phyloP scores from a whole-genome alignment of 2,888 invertebrate species.

The Melanchra persicariae region DNA sequence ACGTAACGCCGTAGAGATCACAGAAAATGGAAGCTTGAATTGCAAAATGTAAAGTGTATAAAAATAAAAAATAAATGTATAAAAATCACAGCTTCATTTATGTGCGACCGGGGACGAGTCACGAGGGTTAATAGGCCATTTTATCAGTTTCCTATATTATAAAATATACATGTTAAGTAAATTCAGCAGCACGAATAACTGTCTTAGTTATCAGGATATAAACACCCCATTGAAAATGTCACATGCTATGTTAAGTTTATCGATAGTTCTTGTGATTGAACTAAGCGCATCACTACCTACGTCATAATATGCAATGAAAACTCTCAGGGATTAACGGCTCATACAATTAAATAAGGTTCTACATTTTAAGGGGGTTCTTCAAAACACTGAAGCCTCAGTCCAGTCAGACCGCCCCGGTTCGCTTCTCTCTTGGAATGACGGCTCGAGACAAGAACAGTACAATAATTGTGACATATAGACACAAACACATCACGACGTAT shows the following conservation, averaged over 20 bases:
- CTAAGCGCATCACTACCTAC: slow-evolving; percentile 6
- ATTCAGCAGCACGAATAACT: background rate
- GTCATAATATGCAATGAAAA: too few relatives aligned
- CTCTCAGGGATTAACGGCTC: background rate
- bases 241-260: background rate
- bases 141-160: background rate
- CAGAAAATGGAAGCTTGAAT: slow-evolving; percentile 83
- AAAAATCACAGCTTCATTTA: slow-evolving; percentile 77
- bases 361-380: background rate
- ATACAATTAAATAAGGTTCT: background rate
- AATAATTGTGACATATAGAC: slow-evolving; percentile 37
- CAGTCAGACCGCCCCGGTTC: background rate
- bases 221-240: background rate
- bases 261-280: slow-evolving; percentile 4
- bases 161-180: background rate
- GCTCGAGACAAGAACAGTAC: slow-evolving; percentile 47
- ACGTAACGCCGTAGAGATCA: slow-evolving; percentile 77
- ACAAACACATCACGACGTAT: slow-evolving; percentile 52
- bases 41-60: slow-evolving; percentile 72
- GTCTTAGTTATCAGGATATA: background rate
- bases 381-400: background rate
- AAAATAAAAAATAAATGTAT: slow-evolving; percentile 67
- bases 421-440: slow-evolving; percentile 68
- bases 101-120: slow-evolving; percentile 26
- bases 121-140: background rate